These are phyloP conservation scores for Allophyes oxyacanthae DNA, from an alignment of 2,888 invertebrate genomes.

Conservation along the genomic window DNA sequence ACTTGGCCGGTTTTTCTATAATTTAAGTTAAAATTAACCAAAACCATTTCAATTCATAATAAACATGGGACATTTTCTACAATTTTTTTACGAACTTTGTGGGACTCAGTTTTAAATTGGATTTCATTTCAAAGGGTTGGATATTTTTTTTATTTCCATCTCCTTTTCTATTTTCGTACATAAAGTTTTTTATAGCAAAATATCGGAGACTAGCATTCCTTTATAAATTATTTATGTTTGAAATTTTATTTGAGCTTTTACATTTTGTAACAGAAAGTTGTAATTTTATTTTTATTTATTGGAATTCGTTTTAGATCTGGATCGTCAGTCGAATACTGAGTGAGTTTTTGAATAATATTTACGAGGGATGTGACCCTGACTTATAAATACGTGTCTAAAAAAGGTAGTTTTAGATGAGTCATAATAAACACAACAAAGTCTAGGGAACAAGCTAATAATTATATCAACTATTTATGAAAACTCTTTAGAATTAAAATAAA, in stretches of 20 bases:
- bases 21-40: background rate
- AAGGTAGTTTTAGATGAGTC: too few species aligned
- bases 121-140: slow-evolving; percentile 30
- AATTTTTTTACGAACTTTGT: slow-evolving; percentile 30
- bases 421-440: too few species aligned
- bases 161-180: background rate
- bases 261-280: slow-evolving; percentile 13
- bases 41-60: slow-evolving; percentile 23
- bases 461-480: too few species aligned
- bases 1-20: too few species aligned
- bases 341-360: background rate
- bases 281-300: slow-evolving; percentile 7
- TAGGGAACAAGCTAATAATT: too few species aligned
- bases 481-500: too few species aligned
- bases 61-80: slow-evolving; percentile 34
- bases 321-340: background rate
- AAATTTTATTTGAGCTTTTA: slow-evolving; percentile 11
- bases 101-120: slow-evolving; percentile 39
- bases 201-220: slow-evolving; percentile 18
- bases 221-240: slow-evolving; percentile 21
- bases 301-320: too few species aligned
- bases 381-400: too few species aligned
- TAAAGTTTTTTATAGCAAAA: slow-evolving; percentile 17
- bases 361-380: too few species aligned
- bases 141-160: slow-evolving; percentile 16